Conservation (phyloP, 1,140 invertebrate species). For the Zaprionus lachaisei region DNA sequence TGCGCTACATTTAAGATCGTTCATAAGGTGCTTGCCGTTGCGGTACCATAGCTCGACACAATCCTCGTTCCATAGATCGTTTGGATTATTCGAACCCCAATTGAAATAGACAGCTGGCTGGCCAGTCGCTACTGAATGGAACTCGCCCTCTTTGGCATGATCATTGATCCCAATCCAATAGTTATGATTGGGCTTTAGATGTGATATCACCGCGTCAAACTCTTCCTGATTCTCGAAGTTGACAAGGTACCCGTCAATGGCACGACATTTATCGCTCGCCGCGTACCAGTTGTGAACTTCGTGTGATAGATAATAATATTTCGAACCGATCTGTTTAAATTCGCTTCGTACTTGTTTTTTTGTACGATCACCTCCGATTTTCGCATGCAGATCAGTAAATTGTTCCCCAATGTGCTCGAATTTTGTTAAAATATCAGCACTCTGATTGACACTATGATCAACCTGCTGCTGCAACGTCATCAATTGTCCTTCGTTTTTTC, state of each 20-base stretch:
- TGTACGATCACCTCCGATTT: not conserved
- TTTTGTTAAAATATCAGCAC: not conserved
- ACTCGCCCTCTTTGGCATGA: not conserved
- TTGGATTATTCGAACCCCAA: not conserved
- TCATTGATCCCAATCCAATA: slow-evolving; percentile 16
- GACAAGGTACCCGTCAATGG: slow-evolving; percentile 1
- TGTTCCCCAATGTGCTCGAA: not conserved
- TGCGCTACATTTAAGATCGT: not conserved
- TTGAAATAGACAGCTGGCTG: not conserved
- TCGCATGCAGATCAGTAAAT: not conserved
- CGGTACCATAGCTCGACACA: slow-evolving; percentile 9
- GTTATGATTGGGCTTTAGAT: not conserved
- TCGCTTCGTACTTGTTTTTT: not conserved
- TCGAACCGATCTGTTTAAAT: not conserved
- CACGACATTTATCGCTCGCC: not conserved
- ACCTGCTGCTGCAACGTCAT: not conserved
- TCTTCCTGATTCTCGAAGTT: not conserved
- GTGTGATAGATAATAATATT: slow-evolving; percentile 11
- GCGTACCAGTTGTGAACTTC: not conserved
- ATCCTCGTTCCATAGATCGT: not conserved
- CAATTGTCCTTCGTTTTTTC: not conserved
- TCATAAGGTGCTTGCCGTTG: slow-evolving; percentile 13
- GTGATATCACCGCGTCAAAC: not conserved
- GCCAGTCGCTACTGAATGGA: not conserved
- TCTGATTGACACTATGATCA: not conserved